Percentiles rank a stretch among this genome's conserved stretches.
Evolutionary conservation across 1,140 invertebrate species (phyloP).

Genomic region (Papilio dardanus): DNA sequence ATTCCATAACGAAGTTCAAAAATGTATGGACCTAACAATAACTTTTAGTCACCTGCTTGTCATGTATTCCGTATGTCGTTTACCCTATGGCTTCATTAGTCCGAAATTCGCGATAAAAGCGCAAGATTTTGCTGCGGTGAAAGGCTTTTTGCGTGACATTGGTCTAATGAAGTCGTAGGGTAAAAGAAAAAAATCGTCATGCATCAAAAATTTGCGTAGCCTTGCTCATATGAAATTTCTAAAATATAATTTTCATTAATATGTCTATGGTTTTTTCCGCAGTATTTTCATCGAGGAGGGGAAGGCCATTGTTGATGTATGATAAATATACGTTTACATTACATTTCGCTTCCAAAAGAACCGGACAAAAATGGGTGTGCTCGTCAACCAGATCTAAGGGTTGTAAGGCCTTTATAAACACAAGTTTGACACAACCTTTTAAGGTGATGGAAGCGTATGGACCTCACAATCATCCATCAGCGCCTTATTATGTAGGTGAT

Average conservation of each 20-base stretch:
- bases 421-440: neutral
- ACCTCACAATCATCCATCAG: neutral
- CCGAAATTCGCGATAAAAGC: too few species aligned
- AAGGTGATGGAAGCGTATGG: neutral
- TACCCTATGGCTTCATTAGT: too few species aligned
- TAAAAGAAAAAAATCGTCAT: too few species aligned
- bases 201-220: neutral
- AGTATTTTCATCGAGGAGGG: neutral
- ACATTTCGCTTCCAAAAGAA: neutral
- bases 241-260: neutral
- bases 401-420: neutral
- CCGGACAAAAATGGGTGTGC: neutral
- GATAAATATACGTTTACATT: neutral
- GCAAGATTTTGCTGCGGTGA: too few species aligned
- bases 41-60: too few species aligned
- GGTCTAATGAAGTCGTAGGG: too few species aligned
- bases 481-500: neutral
- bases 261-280: neutral
- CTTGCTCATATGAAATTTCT: neutral
- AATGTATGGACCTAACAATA: too few species aligned
- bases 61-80: too few species aligned
- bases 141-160: too few species aligned
- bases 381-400: neutral
- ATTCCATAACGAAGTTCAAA: too few species aligned
- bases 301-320: conserved; percentile 14